A percentile compares a stretch with the other conserved stretches of the same genome.
Evolutionary conservation across 2,888 invertebrate genomes (phyloP).

Genomic region (Tubulanus polymorphus): DNA sequence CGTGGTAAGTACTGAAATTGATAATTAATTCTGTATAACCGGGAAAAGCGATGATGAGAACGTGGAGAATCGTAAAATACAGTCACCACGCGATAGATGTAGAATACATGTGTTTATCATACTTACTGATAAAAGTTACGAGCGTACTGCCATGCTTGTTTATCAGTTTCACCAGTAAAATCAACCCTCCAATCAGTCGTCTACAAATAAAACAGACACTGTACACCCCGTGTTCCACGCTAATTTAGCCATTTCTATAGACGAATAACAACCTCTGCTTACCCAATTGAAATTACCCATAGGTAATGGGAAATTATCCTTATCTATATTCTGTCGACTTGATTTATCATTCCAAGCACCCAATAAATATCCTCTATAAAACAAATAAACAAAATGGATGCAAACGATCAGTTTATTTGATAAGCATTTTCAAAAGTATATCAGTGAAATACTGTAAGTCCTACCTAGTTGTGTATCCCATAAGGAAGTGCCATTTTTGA

Average conservation of each 20-base stretch:
- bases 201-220: conserved; percentile 15
- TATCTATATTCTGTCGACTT: conserved; percentile 76
- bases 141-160: conserved; percentile 93
- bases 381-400: too few species aligned
- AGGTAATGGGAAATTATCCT: conserved; percentile 79
- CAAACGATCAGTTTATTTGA: too few species aligned
- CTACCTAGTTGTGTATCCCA: conserved; percentile 71
- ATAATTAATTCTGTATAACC: not conserved
- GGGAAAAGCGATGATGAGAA: not conserved
- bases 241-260: conserved; percentile 7
- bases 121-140: conserved; percentile 69
- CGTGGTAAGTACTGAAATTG: conserved; percentile 68
- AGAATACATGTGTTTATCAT: not conserved
- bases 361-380: too few species aligned
- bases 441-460: not conserved
- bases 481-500: conserved; percentile 89
- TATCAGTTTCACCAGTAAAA: conserved; percentile 84
- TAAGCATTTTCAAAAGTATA: too few species aligned
- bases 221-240: not conserved
- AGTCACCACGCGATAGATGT: not conserved
- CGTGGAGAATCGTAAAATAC: not conserved
- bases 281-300: conserved; percentile 89
- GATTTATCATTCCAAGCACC: conserved; percentile 84
- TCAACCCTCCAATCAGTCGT: conserved; percentile 86
- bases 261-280: too few species aligned